Conservation (phyloP, 2,797 vertebrate species). For the Sebastes vulpes region DNA sequence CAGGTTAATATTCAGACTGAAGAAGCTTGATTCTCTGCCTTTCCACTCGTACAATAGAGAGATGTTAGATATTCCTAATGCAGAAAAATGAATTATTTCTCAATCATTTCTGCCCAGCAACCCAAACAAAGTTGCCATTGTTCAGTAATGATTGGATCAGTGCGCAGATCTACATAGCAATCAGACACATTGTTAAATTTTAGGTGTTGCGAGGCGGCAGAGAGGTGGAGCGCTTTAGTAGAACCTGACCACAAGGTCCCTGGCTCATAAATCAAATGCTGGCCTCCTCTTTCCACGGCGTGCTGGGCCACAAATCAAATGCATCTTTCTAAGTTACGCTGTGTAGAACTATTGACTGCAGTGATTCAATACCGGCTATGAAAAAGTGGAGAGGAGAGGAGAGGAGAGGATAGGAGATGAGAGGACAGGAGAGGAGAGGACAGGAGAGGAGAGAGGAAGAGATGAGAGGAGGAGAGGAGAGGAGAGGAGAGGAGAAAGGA, state of each 20-base stretch:
- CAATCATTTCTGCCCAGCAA: not conserved
- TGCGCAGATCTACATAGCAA: constrained; percentile 58
- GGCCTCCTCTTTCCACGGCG: constrained; percentile 59
- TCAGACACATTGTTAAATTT: constrained; percentile 59
- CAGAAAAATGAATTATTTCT: constrained; percentile 14
- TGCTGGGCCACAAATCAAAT: constrained; percentile 80
- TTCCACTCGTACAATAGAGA: not conserved
- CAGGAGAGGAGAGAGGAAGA: not conserved
- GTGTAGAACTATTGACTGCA: constrained; percentile 78
- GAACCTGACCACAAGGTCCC: constrained; percentile 76
- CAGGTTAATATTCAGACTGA: not conserved
- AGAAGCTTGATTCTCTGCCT: not conserved
- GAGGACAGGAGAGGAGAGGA: too few relatives aligned
- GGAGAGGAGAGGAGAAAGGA: not conserved
- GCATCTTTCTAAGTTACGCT: constrained; percentile 76
- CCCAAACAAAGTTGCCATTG: constrained; percentile 5
- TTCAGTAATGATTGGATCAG: constrained; percentile 26
- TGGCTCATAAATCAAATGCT: constrained; percentile 76
- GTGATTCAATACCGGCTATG: constrained; percentile 70
- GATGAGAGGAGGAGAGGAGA: not conserved
- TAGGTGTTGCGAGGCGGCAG: constrained; percentile 46
- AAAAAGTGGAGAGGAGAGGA: constrained; percentile 47
- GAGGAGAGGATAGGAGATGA: not conserved
- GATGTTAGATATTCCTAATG: not conserved
- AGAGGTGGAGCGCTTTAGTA: constrained; percentile 44